phyloP scores from a whole-genome alignment of 2,888 invertebrate genomes.

The Ptilodon capucinus region DNA sequence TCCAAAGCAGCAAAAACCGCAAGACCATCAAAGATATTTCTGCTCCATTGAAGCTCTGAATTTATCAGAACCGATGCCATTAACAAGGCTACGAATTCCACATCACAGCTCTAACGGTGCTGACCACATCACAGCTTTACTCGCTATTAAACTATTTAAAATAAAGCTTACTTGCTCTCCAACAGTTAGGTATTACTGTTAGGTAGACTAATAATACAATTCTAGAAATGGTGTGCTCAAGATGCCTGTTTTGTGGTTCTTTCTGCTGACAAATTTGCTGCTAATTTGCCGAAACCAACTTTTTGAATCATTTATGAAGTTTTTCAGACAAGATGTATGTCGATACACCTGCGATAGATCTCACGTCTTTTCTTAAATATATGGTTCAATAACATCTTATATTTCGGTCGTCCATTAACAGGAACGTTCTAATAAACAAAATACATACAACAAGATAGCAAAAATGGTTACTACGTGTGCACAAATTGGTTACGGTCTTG shows the following conservation, averaged over 20 bases:
- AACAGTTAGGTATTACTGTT: background rate
- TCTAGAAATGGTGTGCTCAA: background rate
- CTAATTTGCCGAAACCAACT: background rate
- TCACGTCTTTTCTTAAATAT: no score
- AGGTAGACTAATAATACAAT: background rate
- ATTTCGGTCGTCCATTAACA: background rate
- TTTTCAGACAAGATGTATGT: no score
- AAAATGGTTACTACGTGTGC: background rate
- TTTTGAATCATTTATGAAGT: no score
- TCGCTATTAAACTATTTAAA: background rate
- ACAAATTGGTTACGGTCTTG: slow-evolving; percentile 23
- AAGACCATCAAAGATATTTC: slow-evolving; percentile 6
- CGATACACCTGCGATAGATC: no score
- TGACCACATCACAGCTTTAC: background rate
- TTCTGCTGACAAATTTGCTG: no score
- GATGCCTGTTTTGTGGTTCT: background rate
- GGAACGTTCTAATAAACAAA: background rate
- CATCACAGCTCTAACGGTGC: background rate
- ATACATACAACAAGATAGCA: background rate
- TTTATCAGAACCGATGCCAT: background rate
- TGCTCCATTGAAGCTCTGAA: slow-evolving; percentile 1
- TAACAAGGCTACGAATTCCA: background rate
- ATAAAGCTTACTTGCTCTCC: background rate
- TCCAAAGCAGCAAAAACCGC: background rate
- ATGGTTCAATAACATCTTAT: background rate